These are phyloP conservation scores for Anguilla anguilla DNA, from an alignment of 2,797 vertebrate genomes.

Conservation along the genomic window DNA sequence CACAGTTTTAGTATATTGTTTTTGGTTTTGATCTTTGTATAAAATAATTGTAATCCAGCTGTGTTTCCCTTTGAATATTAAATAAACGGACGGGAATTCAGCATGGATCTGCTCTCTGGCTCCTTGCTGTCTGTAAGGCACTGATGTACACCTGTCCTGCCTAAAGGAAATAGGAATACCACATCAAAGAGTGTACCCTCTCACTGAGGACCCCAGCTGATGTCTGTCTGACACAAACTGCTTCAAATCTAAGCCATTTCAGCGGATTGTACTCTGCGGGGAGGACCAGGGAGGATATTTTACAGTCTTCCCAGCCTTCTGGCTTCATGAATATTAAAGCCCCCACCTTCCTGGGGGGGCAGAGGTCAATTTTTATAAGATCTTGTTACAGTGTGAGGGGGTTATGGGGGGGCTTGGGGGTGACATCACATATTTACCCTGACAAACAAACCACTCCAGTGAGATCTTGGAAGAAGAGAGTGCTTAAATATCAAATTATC, in stretches of 20 bases:
- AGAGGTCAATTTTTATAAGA: background rate
- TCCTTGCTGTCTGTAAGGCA: background rate
- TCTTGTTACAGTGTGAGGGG: background rate
- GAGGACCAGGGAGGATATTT: background rate
- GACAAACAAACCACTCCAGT: background rate
- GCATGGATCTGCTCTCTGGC: background rate
- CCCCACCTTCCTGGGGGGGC: background rate
- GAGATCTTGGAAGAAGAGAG: background rate
- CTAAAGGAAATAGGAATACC: background rate
- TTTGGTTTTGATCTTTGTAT: background rate
- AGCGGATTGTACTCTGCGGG: background rate
- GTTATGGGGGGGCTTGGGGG: background rate
- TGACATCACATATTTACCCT: background rate
- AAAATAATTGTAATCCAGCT: background rate
- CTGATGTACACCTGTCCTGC: background rate
- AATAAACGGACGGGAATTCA: background rate
- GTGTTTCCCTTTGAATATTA: background rate
- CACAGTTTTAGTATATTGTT: background rate
- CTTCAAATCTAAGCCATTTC: background rate
- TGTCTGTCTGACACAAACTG: background rate
- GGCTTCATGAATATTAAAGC: background rate
- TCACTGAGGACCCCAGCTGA: no score
- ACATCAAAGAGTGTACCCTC: background rate
- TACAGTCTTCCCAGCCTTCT: no score
- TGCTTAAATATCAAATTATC: background rate